Conservation (phyloP, 2,113 vertebrate genomes). For the Periophthalmodon schlosseri region DNA sequence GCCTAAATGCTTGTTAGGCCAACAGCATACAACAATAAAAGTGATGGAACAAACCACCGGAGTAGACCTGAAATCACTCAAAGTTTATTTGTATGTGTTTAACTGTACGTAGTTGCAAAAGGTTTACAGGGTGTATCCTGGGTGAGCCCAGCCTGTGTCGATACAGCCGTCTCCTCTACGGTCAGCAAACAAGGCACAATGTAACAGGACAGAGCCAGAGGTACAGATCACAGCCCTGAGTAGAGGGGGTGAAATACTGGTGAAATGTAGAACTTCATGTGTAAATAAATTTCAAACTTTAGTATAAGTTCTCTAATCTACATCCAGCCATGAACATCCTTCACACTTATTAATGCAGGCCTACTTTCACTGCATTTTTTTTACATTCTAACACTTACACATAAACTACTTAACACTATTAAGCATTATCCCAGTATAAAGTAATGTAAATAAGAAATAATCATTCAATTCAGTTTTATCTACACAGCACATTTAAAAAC, state of each 20-base stretch:
- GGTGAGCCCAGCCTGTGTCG: constrained; percentile 58
- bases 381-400: too few species aligned
- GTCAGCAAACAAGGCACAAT: constrained; percentile 69
- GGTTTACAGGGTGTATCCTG: constrained; percentile 45
- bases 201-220: constrained; percentile 67
- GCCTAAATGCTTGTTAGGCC: constrained; percentile 15
- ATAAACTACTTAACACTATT: too few species aligned
- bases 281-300: too few species aligned
- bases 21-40: background rate
- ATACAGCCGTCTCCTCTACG: constrained; percentile 58
- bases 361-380: too few species aligned
- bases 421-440: too few species aligned
- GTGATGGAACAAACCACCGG: constrained; percentile 16
- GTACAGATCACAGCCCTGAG: constrained; percentile 73
- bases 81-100: constrained; percentile 21
- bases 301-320: too few species aligned
- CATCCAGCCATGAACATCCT: too few species aligned
- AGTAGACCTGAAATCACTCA: constrained; percentile 36
- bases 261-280: too few species aligned
- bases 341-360: too few species aligned
- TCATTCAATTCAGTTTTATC: too few species aligned
- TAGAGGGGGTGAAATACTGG: constrained; percentile 41
- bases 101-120: constrained; percentile 10
- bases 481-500: too few species aligned
- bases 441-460: too few species aligned